phyloP scores from a whole-genome alignment of 2,797 vertebrate species.

The Anguilla anguilla region DNA sequence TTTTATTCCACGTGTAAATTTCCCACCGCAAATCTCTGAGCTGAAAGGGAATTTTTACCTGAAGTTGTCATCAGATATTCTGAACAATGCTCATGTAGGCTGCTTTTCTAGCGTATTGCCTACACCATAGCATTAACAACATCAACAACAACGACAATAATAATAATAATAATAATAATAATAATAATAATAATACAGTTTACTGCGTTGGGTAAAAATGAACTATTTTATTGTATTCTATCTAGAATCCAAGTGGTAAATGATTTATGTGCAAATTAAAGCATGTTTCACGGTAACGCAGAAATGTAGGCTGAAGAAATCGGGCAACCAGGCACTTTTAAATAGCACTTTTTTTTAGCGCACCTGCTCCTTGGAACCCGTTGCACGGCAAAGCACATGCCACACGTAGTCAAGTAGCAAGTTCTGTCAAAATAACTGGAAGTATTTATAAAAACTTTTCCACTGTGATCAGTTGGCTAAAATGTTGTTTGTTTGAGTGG shows the following conservation, averaged over 20 bases:
- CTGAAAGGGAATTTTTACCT: background rate
- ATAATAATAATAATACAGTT: background rate
- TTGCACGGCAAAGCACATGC: background rate
- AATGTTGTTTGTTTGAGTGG: background rate
- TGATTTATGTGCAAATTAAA: background rate
- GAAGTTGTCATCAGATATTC: background rate
- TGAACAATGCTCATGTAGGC: background rate
- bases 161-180: background rate
- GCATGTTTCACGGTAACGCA: background rate
- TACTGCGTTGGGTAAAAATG: background rate
- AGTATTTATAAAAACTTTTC: background rate
- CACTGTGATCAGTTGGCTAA: background rate
- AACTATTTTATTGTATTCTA: background rate
- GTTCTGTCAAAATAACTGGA: background rate
- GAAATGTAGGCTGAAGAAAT: background rate
- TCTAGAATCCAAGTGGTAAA: background rate
- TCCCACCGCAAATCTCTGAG: conserved; percentile 5
- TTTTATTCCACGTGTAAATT: conserved; percentile 14
- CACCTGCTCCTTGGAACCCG: background rate
- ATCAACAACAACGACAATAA: background rate
- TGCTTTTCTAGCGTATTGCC: background rate
- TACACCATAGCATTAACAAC: background rate
- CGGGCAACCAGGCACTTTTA: background rate
- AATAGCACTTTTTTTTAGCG: background rate
- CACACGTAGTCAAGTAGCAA: background rate